Evolutionary conservation across 2,113 vertebrate genomes (phyloP).

Genomic region (Tympanuchus pallidicinctus): DNA sequence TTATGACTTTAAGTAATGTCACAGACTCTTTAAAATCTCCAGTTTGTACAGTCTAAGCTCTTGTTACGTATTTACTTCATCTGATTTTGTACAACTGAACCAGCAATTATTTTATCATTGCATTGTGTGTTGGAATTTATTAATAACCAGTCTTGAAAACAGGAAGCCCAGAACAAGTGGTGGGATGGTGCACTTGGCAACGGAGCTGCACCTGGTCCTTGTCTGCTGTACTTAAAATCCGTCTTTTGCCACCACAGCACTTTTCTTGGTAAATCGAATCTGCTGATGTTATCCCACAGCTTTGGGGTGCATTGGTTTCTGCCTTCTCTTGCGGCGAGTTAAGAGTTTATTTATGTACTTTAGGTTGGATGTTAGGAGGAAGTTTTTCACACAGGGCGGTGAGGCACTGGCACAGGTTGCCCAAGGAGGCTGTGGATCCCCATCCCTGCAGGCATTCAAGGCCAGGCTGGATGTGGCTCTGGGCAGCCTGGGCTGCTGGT

Average conservation of each 20-base stretch:
- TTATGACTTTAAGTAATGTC: not conserved
- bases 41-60: not conserved
- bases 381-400: too few relatives aligned
- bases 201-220: not conserved
- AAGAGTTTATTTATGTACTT: not conserved
- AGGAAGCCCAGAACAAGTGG: not conserved
- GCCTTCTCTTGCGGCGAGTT: not conserved
- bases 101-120: not conserved
- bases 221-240: not conserved
- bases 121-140: not conserved
- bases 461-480: too few relatives aligned
- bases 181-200: not conserved
- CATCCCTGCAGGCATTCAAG: too few relatives aligned
- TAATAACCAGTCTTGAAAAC: not conserved
- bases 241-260: not conserved
- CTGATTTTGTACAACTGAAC: not conserved
- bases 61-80: not conserved
- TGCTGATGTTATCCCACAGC: not conserved
- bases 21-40: not conserved
- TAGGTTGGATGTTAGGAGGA: too few relatives aligned
- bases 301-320: not conserved
- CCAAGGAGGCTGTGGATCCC: too few relatives aligned
- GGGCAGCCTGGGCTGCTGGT: too few relatives aligned
- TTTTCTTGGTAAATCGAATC: not conserved
- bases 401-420: too few relatives aligned